phyloP scores from a whole-genome alignment of 2,888 invertebrate species.

The Nycteola revayana region DNA sequence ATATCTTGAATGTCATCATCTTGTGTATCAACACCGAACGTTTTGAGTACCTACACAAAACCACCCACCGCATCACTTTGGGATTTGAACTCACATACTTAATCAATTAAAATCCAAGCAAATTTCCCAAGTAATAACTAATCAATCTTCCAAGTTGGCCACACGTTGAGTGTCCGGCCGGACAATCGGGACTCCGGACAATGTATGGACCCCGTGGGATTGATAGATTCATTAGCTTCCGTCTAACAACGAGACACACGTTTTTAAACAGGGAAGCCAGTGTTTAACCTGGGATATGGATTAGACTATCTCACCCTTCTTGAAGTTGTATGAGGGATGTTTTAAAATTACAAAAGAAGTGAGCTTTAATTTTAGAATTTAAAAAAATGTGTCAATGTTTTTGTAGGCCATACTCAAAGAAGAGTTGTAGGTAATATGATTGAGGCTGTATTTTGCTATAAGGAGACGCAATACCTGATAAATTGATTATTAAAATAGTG shows the following conservation, averaged over 20 bases:
- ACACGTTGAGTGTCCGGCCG: constrained; percentile 34
- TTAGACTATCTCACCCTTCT: constrained; percentile 3
- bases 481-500: too few species aligned
- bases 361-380: too few species aligned
- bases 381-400: too few species aligned
- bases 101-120: constrained; percentile 59
- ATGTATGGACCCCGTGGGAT: constrained; percentile 58
- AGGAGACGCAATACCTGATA: too few species aligned
- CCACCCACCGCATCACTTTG: constrained; percentile 32
- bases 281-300: constrained; percentile 19
- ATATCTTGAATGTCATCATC: too few species aligned
- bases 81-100: constrained; percentile 45
- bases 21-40: too few species aligned
- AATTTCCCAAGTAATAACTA: constrained; percentile 52
- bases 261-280: constrained; percentile 29
- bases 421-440: too few species aligned
- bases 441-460: too few species aligned
- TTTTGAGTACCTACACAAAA: constrained; percentile 14
- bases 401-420: too few species aligned
- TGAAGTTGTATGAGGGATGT: too few species aligned
- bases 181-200: constrained; percentile 26
- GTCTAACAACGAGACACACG: constrained; percentile 32
- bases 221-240: constrained; percentile 45
- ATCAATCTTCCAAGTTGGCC: constrained; percentile 51
- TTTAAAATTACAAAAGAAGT: too few species aligned